These are phyloP conservation scores for Drosophila mojavensis DNA, from an alignment of 1,140 invertebrate species.

Conservation along the genomic window DNA sequence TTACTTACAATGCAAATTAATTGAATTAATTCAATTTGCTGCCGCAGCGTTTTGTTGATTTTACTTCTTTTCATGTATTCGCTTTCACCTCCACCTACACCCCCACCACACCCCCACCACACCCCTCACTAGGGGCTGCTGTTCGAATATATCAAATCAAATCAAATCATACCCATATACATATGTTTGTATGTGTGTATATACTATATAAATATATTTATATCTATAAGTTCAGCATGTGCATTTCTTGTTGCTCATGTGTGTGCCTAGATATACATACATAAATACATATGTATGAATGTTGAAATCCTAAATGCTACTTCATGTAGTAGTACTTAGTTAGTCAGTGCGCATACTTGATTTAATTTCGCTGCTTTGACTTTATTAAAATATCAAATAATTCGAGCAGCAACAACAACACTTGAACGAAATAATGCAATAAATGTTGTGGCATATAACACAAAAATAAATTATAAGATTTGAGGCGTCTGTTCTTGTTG, in stretches of 20 bases:
- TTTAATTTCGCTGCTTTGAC: constrained; percentile 26
- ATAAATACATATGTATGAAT: too few relatives aligned
- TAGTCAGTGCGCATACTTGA: constrained; percentile 35
- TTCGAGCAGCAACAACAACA: constrained; percentile 15
- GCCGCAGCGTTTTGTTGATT: constrained; percentile 43
- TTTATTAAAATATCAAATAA: constrained; percentile 15
- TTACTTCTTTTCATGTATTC: constrained; percentile 27
- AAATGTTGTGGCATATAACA: constrained; percentile 41
- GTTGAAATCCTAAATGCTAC: constrained; percentile 8
- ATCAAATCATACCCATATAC: too few relatives aligned
- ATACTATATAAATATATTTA: neutral
- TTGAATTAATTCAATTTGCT: constrained; percentile 81
- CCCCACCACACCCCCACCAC: too few relatives aligned
- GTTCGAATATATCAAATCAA: too few relatives aligned
- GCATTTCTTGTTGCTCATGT: too few relatives aligned
- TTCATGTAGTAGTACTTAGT: constrained; percentile 44
- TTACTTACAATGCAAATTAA: constrained; percentile 82
- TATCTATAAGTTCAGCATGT: neutral
- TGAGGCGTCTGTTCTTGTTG: constrained; percentile 26
- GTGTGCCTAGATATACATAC: too few relatives aligned
- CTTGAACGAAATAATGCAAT: constrained; percentile 66
- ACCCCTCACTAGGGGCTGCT: too few relatives aligned
- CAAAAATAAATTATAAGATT: neutral
- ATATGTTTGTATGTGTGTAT: neutral
- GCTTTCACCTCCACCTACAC: constrained; percentile 10